These are phyloP conservation scores for Sinocyclocheilus anshuiensis DNA, from an alignment of 2,113 vertebrate species.

Conservation along the genomic window DNA sequence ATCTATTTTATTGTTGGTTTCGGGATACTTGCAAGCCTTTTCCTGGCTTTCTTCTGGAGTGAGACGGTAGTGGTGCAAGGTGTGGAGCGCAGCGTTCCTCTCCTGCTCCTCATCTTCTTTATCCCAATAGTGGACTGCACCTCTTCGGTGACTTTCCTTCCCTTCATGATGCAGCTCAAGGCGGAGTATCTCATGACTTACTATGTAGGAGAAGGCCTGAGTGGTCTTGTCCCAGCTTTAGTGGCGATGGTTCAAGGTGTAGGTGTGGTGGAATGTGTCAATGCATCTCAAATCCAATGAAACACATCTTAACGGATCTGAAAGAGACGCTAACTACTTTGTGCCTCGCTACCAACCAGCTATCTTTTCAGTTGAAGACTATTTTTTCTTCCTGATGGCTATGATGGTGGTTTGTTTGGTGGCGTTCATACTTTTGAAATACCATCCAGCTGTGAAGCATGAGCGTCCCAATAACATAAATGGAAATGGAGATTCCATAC, in stretches of 20 bases:
- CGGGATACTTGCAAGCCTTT: slow-evolving; percentile 70
- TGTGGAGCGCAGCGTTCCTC: slow-evolving; percentile 68
- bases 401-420: slow-evolving; percentile 78
- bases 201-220: slow-evolving; percentile 83
- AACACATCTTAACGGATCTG: slow-evolving; percentile 24
- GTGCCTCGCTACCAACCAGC: slow-evolving; percentile 68
- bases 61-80: slow-evolving; percentile 67
- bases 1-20: slow-evolving; percentile 75
- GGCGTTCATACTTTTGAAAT: slow-evolving; percentile 79
- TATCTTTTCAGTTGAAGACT: slow-evolving; percentile 74
- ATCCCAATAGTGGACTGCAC: slow-evolving; percentile 82
- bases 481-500: not conserved
- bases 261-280: slow-evolving; percentile 73
- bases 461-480: slow-evolving; percentile 47
- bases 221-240: slow-evolving; percentile 79
- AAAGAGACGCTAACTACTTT: not conserved
- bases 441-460: slow-evolving; percentile 66
- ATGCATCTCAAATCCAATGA: slow-evolving; percentile 60
- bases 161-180: slow-evolving; percentile 79
- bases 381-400: slow-evolving; percentile 79
- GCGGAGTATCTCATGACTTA: slow-evolving; percentile 78
- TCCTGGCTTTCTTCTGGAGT: slow-evolving; percentile 82
- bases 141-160: slow-evolving; percentile 84
- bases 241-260: slow-evolving; percentile 80
- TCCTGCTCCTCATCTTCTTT: slow-evolving; percentile 78